These are phyloP conservation scores for Empidonax traillii DNA, from an alignment of 2,113 vertebrate species.

Conservation along the genomic window DNA sequence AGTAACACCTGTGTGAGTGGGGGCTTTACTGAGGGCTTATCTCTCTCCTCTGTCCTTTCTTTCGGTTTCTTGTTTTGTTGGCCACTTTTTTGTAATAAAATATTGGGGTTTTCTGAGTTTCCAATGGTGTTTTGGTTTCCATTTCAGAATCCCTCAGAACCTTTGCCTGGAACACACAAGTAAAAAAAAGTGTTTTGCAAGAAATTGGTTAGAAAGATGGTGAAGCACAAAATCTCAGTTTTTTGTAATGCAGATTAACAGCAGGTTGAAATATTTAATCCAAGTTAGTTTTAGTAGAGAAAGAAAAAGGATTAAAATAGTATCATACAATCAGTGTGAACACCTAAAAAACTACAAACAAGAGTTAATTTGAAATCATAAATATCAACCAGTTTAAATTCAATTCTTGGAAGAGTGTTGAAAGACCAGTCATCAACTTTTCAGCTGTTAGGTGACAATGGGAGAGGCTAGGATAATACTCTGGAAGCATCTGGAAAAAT, in stretches of 20 bases:
- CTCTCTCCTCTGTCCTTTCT: too few relatives aligned
- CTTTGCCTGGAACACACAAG: background rate
- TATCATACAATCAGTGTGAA: background rate
- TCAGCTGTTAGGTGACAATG: background rate
- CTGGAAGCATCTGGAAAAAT: background rate
- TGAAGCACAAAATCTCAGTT: background rate
- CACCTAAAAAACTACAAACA: background rate
- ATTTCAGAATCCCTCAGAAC: too few relatives aligned
- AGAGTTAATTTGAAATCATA: background rate
- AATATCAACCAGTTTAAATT: background rate
- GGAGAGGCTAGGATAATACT: background rate
- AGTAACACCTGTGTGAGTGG: too few relatives aligned
- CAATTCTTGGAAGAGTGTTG: background rate
- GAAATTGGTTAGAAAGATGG: background rate
- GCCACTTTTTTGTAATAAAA: too few relatives aligned
- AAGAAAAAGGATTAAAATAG: background rate
- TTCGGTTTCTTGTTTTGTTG: too few relatives aligned
- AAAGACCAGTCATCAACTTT: background rate
- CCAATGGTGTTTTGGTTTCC: too few relatives aligned
- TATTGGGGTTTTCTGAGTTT: too few relatives aligned
- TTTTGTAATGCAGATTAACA: background rate
- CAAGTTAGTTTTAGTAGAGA: background rate
- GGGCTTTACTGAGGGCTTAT: too few relatives aligned
- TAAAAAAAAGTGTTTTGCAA: background rate
- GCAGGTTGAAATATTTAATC: background rate